These are phyloP conservation scores for Drosophila funebris DNA, from an alignment of 1,140 invertebrate species.

Conservation along the genomic window DNA sequence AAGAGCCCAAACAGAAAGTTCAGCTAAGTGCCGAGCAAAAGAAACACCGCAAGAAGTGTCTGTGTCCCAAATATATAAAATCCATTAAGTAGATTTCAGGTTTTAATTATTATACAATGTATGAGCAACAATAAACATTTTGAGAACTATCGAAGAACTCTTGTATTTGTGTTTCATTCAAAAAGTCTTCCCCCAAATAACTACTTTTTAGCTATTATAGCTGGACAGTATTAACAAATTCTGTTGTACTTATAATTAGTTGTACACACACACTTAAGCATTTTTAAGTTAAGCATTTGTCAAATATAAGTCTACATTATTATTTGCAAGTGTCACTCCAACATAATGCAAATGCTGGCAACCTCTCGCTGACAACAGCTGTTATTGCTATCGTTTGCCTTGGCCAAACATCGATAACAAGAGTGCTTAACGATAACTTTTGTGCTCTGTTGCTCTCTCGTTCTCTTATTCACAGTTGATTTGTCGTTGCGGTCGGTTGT, in stretches of 20 bases:
- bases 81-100: slow-evolving; percentile 26
- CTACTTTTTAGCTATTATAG: no score
- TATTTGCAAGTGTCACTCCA: not conserved
- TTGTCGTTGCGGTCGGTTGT: slow-evolving; percentile 24
- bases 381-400: slow-evolving; percentile 7
- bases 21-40: not conserved
- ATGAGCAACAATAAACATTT: not conserved
- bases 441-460: not conserved
- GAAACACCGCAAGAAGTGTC: slow-evolving; percentile 45
- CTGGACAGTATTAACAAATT: no score
- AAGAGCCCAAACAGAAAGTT: not conserved
- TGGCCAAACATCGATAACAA: slow-evolving; percentile 14
- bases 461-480: slow-evolving; percentile 22
- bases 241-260: no score
- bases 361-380: slow-evolving; percentile 6
- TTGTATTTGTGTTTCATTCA: not conserved
- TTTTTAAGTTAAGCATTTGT: no score
- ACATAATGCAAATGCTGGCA: not conserved
- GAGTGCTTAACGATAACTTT: not conserved
- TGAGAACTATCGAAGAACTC: not conserved
- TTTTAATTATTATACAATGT: not conserved
- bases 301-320: no score
- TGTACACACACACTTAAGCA: no score
- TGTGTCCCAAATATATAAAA: slow-evolving; percentile 56
- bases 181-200: no score